Evolutionary conservation across 2,888 invertebrate species (phyloP), one percentile per base, ranked within the genome.

Genomic region (Eretmocerus hayati): DNA sequence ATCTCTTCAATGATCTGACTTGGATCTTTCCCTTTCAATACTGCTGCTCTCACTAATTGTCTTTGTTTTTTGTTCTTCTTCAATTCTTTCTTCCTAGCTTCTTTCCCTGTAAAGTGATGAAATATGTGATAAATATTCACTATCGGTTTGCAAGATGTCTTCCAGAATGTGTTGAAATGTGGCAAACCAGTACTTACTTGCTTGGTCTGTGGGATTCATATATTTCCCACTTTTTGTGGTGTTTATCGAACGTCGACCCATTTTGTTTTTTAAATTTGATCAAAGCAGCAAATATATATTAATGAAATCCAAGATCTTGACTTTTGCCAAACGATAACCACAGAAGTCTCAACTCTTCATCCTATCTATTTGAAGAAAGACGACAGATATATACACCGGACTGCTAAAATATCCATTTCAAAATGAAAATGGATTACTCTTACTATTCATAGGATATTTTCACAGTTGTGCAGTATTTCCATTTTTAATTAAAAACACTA

Each of bases 151-250:
- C 11, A 6, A 9, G 11, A 9, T 26, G 26, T 26, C 26, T 9
- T 26, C 8, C 11, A 26, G 26, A 6, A 26, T 9, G 11, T 9
- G 26, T 26, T 26, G 26, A 26, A 9, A 26, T 9, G 11, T 26
- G 26, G 26, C 11, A 26, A 9, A 6, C 11, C 26, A n/a, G n/a
- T 64, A 86, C 92, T 86, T 83, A 92, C 96, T 80, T 52, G 95
- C 95, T 85, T 96, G 96, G 74, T 99, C 97, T 5, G 97, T 97
- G 33, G 97, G 97, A 75, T 99, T 99, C 96, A 99, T 97, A 66
- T 93, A 96, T 82, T 96, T 96, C 72, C 97, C 97, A 91, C 95
- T 95, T 80, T 97, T 97, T 46, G 96, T 97, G 86, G 95, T 95
- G 76, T 94, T 95, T 63, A 95, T 94, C 36, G 95, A 94, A 60